Evolutionary conservation across 2,888 invertebrate genomes (phyloP).

Genomic region (Aporophyla nigra): DNA sequence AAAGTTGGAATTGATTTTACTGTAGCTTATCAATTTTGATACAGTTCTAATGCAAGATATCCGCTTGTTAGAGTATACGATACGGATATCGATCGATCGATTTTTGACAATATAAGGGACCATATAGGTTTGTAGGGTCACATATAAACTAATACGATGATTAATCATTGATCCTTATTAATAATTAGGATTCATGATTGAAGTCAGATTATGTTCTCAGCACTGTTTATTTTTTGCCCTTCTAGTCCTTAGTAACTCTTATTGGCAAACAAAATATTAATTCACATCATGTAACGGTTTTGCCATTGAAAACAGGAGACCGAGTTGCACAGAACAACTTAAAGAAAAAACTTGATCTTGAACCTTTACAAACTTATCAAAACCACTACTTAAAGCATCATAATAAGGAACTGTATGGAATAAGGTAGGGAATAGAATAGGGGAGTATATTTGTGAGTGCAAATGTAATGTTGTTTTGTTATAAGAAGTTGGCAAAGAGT

Average conservation of each 20-base stretch:
- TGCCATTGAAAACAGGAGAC: conserved; percentile 77
- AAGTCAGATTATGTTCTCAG: neutral
- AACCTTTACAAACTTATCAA: conserved; percentile 65
- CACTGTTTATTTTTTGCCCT: neutral
- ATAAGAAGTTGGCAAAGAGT: conserved; percentile 81
- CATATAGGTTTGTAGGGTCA: neutral
- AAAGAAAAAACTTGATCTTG: conserved; percentile 78
- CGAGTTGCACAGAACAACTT: conserved; percentile 71
- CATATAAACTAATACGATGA: neutral
- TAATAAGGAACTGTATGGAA: conserved; percentile 36
- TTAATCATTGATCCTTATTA: no score
- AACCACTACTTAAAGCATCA: conserved; percentile 1
- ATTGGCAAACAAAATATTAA: conserved; percentile 63
- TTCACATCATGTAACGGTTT: conserved; percentile 83
- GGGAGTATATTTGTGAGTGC: conserved; percentile 33
- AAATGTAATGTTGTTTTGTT: conserved; percentile 63
- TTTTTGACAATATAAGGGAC: neutral
- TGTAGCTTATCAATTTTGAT: conserved; percentile 45
- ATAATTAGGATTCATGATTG: neutral
- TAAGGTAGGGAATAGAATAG: conserved; percentile 31
- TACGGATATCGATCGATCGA: conserved; percentile 2
- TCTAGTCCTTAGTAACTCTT: conserved; percentile 36
- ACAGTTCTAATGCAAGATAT: conserved; percentile 28
- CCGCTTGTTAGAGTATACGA: neutral
- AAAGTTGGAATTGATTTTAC: conserved; percentile 63